A percentile compares a stretch with the other conserved stretches of the same genome.
These are phyloP conservation scores for Aporrectodea caliginosa DNA, from an alignment of 1,140 invertebrate genomes.

Conservation along the genomic window DNA sequence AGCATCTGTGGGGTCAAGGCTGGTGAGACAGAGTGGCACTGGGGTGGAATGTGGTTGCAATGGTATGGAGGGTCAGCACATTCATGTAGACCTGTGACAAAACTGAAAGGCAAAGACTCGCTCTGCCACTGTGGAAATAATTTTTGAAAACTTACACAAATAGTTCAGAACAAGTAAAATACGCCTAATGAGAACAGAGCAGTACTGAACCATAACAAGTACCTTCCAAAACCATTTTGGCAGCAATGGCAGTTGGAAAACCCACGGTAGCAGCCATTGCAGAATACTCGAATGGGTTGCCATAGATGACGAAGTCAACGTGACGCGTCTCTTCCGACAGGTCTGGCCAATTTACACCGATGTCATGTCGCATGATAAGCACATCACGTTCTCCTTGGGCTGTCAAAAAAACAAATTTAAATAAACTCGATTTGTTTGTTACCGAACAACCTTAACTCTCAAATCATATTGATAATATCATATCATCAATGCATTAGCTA, in stretches of 20 bases:
- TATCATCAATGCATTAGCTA: too few relatives aligned
- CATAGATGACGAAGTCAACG: conserved; percentile 87
- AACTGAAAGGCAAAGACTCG: background rate
- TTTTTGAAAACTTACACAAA: too few relatives aligned
- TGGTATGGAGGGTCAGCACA: too few relatives aligned
- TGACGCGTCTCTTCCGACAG: conserved; percentile 74
- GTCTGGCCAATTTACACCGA: conserved; percentile 87
- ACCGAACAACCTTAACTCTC: too few relatives aligned
- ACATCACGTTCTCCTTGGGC: conserved; percentile 83
- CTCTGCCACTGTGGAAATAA: background rate
- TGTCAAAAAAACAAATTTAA: conserved; percentile 51
- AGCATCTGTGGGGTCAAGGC: too few relatives aligned
- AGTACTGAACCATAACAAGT: conserved; percentile 44
- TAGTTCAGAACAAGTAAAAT: too few relatives aligned
- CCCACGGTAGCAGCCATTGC: conserved; percentile 98
- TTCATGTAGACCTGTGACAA: too few relatives aligned
- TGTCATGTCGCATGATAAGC: conserved; percentile 87
- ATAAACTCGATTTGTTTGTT: too few relatives aligned
- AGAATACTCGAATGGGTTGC: conserved; percentile 71
- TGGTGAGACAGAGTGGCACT: too few relatives aligned
- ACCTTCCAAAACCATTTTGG: conserved; percentile 96
- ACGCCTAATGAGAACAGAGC: too few relatives aligned
- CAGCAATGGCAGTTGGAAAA: conserved; percentile 89
- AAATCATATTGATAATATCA: too few relatives aligned
- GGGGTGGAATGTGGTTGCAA: too few relatives aligned